Percentiles rank a stretch among this genome's conserved stretches.
These are phyloP conservation scores for Probaryconus sp. DNA, from an alignment of 1,140 invertebrate species.

Conservation along the genomic window DNA sequence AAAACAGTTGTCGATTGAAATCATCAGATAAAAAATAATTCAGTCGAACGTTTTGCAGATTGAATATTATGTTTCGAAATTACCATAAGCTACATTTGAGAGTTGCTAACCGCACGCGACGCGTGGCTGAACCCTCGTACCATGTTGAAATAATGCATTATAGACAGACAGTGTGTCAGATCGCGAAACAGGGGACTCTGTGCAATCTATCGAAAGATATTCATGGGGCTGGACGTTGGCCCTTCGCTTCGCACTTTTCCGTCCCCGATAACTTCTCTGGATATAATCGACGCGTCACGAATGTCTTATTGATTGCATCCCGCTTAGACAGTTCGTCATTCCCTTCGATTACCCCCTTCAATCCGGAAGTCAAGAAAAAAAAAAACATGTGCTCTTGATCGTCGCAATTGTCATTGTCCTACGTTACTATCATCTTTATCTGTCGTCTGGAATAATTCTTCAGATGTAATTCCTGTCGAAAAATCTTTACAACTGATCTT, in stretches of 20 bases:
- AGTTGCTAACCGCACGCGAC: constrained; percentile 76
- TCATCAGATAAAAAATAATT: constrained; percentile 14
- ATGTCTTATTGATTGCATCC: constrained; percentile 79
- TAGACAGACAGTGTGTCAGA: constrained; percentile 63
- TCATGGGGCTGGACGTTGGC: constrained; percentile 76
- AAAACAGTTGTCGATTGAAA: too few relatives aligned
- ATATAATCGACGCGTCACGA: constrained; percentile 78
- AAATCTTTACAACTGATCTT: too few relatives aligned
- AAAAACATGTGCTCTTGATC: too few relatives aligned
- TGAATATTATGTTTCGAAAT: constrained; percentile 37
- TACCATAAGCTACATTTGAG: constrained; percentile 60
- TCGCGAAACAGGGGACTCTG: constrained; percentile 69
- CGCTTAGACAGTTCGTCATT: constrained; percentile 41
- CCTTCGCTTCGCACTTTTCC: constrained; percentile 66
- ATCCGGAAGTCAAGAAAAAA: constrained; percentile 68
- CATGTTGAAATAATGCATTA: constrained; percentile 69
- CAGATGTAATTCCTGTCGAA: too few relatives aligned
- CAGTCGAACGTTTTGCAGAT: constrained; percentile 24
- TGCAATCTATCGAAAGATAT: constrained; percentile 80
- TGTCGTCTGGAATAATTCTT: too few relatives aligned
- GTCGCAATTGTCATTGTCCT: too few relatives aligned
- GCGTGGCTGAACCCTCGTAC: constrained; percentile 72
- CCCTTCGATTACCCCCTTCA: constrained; percentile 65
- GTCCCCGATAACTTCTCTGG: constrained; percentile 73
- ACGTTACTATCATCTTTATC: too few relatives aligned